These are phyloP conservation scores for Ips nitidus DNA, from an alignment of 1,140 invertebrate genomes.

Conservation along the genomic window DNA sequence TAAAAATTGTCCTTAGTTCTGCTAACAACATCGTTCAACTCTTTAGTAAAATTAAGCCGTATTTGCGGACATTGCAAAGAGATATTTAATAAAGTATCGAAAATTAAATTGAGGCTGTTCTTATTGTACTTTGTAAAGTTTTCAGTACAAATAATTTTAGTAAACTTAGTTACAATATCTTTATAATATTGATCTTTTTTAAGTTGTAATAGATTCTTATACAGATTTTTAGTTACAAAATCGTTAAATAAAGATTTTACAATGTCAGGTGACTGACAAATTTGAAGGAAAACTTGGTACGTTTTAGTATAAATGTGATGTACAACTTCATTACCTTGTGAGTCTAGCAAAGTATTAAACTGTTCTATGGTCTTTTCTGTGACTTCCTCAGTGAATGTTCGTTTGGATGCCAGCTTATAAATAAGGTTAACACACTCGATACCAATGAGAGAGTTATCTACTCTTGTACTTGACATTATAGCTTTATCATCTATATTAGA, in stretches of 20 bases:
- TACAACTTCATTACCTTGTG: background rate
- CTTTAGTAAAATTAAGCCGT: conserved; percentile 15
- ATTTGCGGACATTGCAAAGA: background rate
- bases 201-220: conserved; percentile 7
- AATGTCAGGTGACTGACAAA: too few species aligned
- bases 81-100: too few species aligned
- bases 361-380: background rate
- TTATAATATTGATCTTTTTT: conserved; percentile 26
- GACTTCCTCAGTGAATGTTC: too few species aligned
- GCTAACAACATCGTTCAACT: conserved; percentile 14
- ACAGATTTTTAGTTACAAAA: background rate
- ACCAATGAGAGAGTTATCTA: too few species aligned
- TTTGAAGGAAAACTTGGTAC: too few species aligned
- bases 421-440: too few species aligned
- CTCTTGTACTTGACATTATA: too few species aligned
- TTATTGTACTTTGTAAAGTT: background rate
- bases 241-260: background rate
- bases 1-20: conserved; percentile 7
- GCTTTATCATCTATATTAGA: too few species aligned
- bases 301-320: background rate
- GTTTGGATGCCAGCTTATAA: too few species aligned
- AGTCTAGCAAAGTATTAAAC: background rate
- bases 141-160: conserved; percentile 15
- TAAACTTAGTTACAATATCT: conserved; percentile 17
- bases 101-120: too few species aligned